Conservation (phyloP, 2,888 invertebrate genomes). For the Cheilosia soror region DNA sequence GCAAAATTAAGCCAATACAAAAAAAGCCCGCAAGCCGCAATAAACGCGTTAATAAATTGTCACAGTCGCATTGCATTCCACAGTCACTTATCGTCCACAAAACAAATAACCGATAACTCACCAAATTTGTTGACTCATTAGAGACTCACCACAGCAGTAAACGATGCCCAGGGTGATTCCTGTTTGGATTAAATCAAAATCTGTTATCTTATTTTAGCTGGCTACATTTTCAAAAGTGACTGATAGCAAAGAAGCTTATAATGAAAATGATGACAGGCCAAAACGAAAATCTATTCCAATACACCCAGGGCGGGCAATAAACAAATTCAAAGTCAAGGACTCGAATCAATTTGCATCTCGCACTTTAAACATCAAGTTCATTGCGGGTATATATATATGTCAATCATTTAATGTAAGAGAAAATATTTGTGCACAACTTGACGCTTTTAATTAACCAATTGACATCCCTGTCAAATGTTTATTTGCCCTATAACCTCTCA, state of each 20-base stretch:
- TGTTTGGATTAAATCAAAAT: conserved; percentile 3
- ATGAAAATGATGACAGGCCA: background rate
- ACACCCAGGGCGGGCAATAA: too few species aligned
- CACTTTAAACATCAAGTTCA: too few species aligned
- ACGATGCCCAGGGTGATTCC: conserved; percentile 4
- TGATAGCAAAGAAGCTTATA: background rate
- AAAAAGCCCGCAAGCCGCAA: too few species aligned
- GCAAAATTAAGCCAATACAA: too few species aligned
- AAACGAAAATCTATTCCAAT: too few species aligned
- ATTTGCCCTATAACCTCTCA: background rate
- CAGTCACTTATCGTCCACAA: background rate
- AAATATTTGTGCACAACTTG: background rate
- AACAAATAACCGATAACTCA: background rate
- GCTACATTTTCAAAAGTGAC: background rate
- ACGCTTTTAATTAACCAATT: background rate
- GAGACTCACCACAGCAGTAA: background rate
- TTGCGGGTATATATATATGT: background rate
- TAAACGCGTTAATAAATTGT: too few species aligned
- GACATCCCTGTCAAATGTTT: background rate
- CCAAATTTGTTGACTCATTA: conserved; percentile 1
- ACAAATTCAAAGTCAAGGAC: too few species aligned
- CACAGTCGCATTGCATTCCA: background rate
- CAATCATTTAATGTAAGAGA: background rate
- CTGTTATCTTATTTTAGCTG: background rate
- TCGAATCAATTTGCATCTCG: too few species aligned